phyloP scores from a whole-genome alignment of 30 jellyfish, hydroid and myxozoan genomes.

The Aurelia aurita complex sp. Pacific region DNA sequence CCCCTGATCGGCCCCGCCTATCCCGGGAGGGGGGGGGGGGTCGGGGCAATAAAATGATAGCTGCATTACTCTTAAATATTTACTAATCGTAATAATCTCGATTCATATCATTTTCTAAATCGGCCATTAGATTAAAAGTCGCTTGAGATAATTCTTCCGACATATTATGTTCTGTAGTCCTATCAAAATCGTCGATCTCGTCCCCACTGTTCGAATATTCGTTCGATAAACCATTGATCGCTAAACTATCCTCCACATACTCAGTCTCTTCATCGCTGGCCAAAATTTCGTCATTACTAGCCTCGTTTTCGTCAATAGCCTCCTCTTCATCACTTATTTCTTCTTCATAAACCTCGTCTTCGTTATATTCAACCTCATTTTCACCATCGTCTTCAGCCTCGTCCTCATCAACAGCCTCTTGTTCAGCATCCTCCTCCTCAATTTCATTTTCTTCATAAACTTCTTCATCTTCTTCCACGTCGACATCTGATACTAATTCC shows the following conservation, averaged over 20 bases:
- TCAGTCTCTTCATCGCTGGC: conserved; percentile 14
- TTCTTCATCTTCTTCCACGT: conserved; percentile 6
- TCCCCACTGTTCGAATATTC: conserved; percentile 4
- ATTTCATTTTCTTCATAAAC: conserved; percentile 6
- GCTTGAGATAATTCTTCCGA: conserved; percentile 72
- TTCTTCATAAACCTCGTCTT: conserved; percentile 29
- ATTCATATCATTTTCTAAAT: conserved; percentile 60
- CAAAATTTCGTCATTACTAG: conserved; percentile 11
- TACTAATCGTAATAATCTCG: conserved; percentile 38
- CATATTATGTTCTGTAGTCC: conserved; percentile 64
- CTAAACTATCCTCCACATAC: conserved; percentile 2
- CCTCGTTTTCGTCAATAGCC: conserved; percentile 1
- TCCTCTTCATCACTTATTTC: conserved; percentile 10
- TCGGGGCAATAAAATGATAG: too few relatives aligned
- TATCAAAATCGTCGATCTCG: conserved; percentile 40
- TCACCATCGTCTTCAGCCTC: conserved; percentile 20
- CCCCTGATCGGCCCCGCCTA: too few relatives aligned
- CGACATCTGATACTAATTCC: conserved; percentile 6
- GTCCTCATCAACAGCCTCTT: conserved; percentile 31
- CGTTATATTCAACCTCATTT: conserved; percentile 21
- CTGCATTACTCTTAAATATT: neutral
- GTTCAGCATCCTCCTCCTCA: conserved; percentile 18
- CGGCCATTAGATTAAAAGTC: conserved; percentile 80
- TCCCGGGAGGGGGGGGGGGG: too few relatives aligned
- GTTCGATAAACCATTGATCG: conserved; percentile 3